Conservation (phyloP, 2,797 vertebrate species). For the Periophthalmus magnuspinnatus region DNA sequence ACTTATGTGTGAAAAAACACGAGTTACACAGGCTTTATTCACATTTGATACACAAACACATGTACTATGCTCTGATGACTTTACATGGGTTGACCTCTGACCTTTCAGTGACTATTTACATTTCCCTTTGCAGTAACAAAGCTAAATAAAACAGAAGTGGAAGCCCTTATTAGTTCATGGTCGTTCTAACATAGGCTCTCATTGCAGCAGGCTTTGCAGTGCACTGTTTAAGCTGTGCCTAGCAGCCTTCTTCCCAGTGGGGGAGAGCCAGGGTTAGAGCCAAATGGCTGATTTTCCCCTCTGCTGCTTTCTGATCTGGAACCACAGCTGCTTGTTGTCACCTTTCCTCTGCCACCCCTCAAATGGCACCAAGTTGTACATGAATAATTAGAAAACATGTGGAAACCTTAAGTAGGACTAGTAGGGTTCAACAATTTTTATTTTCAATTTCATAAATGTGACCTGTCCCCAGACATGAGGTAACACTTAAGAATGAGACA, state of each 20-base stretch:
- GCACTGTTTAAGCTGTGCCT: background rate
- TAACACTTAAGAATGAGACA: too few species aligned
- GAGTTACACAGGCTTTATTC: too few species aligned
- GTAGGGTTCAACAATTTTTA: background rate
- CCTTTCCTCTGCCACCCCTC: conserved; percentile 23
- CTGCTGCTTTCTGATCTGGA: conserved; percentile 49
- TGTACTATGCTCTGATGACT: conserved; percentile 1
- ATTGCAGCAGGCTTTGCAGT: conserved; percentile 35
- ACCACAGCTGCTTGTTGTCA: conserved; percentile 65
- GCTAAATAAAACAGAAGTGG: background rate
- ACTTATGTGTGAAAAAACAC: too few species aligned
- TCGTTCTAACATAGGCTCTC: conserved; percentile 23
- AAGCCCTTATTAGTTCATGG: conserved; percentile 23
- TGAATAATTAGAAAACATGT: background rate
- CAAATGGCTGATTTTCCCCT: conserved; percentile 44
- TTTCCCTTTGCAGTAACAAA: background rate
- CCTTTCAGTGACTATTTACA: conserved; percentile 13
- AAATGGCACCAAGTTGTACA: background rate
- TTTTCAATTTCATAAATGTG: too few species aligned
- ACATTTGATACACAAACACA: background rate
- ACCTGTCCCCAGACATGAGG: too few species aligned
- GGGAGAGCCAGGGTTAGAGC: too few species aligned
- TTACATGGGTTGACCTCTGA: conserved; percentile 28
- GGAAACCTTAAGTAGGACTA: background rate
- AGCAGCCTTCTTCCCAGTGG: too few species aligned